Evolutionary conservation across 2,888 invertebrate species (phyloP).

Genomic region (Clunio marinus): DNA sequence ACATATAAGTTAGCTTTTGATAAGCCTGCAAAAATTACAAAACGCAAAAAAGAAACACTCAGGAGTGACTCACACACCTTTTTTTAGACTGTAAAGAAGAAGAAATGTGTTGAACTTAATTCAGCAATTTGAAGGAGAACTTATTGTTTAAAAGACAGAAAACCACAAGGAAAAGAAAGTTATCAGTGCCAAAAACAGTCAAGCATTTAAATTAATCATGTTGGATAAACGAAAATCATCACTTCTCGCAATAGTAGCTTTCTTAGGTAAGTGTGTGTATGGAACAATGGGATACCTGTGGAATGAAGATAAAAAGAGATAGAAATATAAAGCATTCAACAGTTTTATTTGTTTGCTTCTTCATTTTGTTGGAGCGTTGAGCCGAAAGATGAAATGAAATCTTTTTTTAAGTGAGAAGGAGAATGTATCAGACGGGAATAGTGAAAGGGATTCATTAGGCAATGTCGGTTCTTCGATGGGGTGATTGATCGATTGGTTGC

Average conservation of each 20-base stretch:
- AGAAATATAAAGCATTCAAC: conserved; percentile 3
- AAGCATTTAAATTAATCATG: background rate
- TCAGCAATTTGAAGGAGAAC: background rate
- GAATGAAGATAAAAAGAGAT: conserved; percentile 28
- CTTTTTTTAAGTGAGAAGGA: background rate
- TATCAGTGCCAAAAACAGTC: background rate
- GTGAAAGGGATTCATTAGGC: conserved; percentile 3
- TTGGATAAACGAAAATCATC: conserved; percentile 15
- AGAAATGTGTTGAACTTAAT: conserved; percentile 6
- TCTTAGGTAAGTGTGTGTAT: conserved; percentile 26
- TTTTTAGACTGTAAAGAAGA: background rate
- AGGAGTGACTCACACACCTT: conserved; percentile 24
- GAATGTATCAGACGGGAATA: background rate
- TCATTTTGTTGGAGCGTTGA: conserved; percentile 5
- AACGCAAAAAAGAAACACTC: no score
- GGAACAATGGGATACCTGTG: conserved; percentile 28
- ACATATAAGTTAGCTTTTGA: background rate
- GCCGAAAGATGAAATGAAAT: background rate
- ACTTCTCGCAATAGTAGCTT: background rate
- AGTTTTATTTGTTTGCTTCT: conserved; percentile 11
- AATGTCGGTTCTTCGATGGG: background rate
- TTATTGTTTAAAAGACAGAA: background rate
- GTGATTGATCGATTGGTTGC: background rate
- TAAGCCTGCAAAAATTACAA: background rate
- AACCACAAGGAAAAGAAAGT: background rate